A percentile compares a stretch with the other conserved stretches of the same genome.
These are phyloP conservation scores for Cyanoderma ruficeps DNA, from an alignment of 2,113 vertebrate genomes.

Conservation along the genomic window DNA sequence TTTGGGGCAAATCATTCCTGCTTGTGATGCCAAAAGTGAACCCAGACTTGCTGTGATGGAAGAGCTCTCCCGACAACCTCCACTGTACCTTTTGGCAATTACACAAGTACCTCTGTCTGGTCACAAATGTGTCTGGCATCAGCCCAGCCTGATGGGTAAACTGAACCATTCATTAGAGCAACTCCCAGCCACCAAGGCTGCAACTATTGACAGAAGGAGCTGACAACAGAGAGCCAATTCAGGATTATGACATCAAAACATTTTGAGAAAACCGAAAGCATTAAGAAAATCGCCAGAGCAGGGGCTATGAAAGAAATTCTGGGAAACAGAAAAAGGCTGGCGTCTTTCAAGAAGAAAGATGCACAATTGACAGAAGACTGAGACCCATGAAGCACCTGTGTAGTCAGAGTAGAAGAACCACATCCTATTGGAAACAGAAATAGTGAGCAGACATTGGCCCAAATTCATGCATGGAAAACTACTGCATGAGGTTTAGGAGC, in stretches of 20 bases:
- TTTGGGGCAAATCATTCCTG: not conserved
- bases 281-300: not conserved
- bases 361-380: not conserved
- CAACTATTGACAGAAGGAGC: not conserved
- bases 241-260: slow-evolving; percentile 39
- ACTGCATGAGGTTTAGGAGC: not conserved
- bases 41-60: not conserved
- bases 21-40: not conserved
- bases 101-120: not conserved
- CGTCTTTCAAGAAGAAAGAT: not conserved
- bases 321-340: not conserved
- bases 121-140: slow-evolving; percentile 28
- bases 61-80: not conserved
- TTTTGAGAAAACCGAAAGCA: not conserved
- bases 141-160: slow-evolving; percentile 14
- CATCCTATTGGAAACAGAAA: not conserved
- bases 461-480: not conserved
- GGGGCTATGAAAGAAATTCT: not conserved
- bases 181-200: not conserved
- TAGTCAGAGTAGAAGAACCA: not conserved
- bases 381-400: not conserved
- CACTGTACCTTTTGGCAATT: slow-evolving; percentile 1
- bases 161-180: not conserved
- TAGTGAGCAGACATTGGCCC: not conserved
- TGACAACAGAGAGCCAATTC: slow-evolving; percentile 39